Evolutionary conservation across 2,888 invertebrate species (phyloP).

Genomic region (Eupeodes luniger): DNA sequence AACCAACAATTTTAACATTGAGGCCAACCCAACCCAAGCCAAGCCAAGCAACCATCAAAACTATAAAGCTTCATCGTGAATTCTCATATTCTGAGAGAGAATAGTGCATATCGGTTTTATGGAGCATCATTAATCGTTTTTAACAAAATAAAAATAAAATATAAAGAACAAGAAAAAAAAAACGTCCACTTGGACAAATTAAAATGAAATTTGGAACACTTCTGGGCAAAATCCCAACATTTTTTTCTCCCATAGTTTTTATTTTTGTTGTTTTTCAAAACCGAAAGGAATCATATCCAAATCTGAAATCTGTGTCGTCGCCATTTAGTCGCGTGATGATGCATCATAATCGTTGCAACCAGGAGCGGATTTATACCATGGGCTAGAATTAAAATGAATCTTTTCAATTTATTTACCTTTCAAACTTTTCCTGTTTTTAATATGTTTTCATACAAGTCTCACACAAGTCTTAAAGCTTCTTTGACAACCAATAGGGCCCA

Average conservation of each 20-base stretch:
- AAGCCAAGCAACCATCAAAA: slow-evolving; percentile 34
- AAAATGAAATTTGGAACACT: slow-evolving; percentile 70
- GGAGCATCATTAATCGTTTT: slow-evolving; percentile 68
- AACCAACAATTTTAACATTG: slow-evolving; percentile 27
- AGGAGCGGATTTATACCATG: background rate
- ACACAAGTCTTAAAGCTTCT: too few relatives aligned
- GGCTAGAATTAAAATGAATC: background rate
- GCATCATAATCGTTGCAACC: slow-evolving; percentile 35
- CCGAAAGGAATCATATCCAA: slow-evolving; percentile 25
- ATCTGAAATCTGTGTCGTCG: slow-evolving; percentile 68
- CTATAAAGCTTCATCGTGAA: slow-evolving; percentile 30
- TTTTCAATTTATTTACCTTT: too few relatives aligned
- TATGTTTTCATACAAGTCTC: too few relatives aligned
- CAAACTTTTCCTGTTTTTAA: too few relatives aligned
- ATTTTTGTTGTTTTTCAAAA: background rate
- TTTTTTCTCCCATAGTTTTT: background rate
- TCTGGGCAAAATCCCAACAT: slow-evolving; percentile 66
- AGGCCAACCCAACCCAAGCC: slow-evolving; percentile 45
- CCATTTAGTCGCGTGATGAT: slow-evolving; percentile 69
- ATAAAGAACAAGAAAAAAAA: slow-evolving; percentile 2
- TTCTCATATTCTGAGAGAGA: slow-evolving; percentile 18
- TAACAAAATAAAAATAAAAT: slow-evolving; percentile 9
- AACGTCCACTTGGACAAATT: slow-evolving; percentile 54
- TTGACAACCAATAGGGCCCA: too few relatives aligned
- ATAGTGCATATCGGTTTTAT: slow-evolving; percentile 51